These are phyloP conservation scores for Malurus alboscapulatus DNA, from an alignment of 2,113 vertebrate genomes.

Conservation along the genomic window DNA sequence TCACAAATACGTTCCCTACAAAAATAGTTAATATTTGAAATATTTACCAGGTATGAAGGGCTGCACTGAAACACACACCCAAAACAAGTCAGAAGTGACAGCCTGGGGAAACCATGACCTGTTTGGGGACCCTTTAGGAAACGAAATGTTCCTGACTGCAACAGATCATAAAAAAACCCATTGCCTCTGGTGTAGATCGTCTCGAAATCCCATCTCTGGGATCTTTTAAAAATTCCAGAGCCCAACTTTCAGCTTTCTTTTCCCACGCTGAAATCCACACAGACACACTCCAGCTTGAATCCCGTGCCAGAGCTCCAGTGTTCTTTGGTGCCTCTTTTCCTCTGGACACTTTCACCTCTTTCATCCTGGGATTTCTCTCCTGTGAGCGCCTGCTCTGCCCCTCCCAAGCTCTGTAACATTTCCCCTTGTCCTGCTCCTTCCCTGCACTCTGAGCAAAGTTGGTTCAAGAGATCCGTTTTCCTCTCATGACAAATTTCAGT, in stretches of 20 bases:
- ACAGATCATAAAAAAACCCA: background rate
- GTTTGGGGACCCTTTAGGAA: background rate
- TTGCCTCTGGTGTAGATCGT: background rate
- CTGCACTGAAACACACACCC: accelerated
- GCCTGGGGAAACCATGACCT: background rate
- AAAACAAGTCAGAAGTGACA: background rate
- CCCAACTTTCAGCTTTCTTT: background rate
- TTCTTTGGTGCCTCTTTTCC: background rate
- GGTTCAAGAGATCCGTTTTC: background rate
- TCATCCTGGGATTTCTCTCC: background rate
- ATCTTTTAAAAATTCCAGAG: background rate
- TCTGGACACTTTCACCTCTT: background rate
- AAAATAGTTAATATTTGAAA: background rate
- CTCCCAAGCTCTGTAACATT: background rate
- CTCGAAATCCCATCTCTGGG: background rate
- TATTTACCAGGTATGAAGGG: background rate
- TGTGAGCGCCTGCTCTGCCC: background rate
- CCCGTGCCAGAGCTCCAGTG: background rate
- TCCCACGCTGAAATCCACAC: background rate
- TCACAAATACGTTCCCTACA: background rate
- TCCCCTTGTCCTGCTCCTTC: background rate
- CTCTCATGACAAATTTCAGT: background rate
- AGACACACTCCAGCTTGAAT: background rate
- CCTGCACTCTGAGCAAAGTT: background rate
- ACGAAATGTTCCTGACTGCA: background rate